phyloP scores from a whole-genome alignment of 2,113 vertebrate species.

The Pomatorhinus ruficollis region DNA sequence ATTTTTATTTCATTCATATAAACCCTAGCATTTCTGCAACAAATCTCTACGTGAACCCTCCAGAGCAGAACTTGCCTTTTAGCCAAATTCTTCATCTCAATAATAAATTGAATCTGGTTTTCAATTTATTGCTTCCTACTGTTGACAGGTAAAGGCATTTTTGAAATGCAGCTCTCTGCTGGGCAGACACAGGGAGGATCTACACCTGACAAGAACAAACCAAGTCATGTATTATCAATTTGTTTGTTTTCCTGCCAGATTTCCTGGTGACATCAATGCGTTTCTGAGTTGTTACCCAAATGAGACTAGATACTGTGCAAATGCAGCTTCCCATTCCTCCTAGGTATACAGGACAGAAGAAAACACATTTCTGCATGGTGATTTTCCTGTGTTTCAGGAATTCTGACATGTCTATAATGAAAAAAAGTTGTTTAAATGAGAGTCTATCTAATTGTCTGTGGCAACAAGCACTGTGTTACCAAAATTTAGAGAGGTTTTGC shows the following conservation, averaged over 20 bases:
- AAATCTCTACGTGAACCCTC: neutral
- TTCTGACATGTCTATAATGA: neutral
- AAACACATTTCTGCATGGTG: neutral
- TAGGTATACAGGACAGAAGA: neutral
- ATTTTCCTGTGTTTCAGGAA: neutral
- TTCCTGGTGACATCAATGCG: neutral
- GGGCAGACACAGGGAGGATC: neutral
- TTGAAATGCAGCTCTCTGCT: neutral
- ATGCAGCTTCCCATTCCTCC: neutral
- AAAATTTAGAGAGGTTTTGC: neutral
- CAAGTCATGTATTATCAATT: neutral
- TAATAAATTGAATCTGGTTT: neutral
- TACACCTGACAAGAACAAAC: neutral
- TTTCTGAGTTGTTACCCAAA: neutral
- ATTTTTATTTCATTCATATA: neutral
- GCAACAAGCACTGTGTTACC: neutral
- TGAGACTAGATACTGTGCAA: neutral
- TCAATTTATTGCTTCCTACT: neutral
- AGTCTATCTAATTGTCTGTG: neutral
- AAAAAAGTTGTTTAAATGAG: neutral
- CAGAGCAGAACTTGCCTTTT: neutral
- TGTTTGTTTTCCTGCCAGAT: neutral
- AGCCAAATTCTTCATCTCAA: neutral
- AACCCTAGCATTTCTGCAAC: neutral
- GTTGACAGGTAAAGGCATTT: neutral